Base-by-base conservation (phyloP, 2,113 vertebrate genomes). In the Erythrolamprus reginae region DNA sequence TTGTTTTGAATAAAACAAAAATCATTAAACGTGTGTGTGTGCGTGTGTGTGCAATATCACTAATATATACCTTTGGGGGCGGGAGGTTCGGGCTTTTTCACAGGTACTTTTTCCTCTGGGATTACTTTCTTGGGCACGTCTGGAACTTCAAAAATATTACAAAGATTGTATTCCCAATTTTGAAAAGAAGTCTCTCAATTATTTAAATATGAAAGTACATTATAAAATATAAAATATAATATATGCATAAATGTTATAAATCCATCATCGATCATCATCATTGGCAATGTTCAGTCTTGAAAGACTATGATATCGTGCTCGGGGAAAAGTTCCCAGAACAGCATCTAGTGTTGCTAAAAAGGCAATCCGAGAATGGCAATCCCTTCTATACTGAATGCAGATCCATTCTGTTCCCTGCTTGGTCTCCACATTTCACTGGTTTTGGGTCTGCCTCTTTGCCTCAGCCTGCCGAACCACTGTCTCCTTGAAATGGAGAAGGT, bases 61-160 rank as follows among this genome's bases (percentile, higher is more conserved):
- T 53, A 50, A 93, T 6, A 77, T 91, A 92, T 97, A 97, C 96
- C 96, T 97, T 92, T 92, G 90, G 58, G 89, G 92, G 90, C 61
- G 91, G 95, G 93, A 93, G 89, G 85, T 94, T 96, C 96, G 89
- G 96, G 95, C 45, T 96, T 95, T 95, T 96, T 84, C 84, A 90
- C 50, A 6, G 92, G 82, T 19, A 88, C 42, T 87, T 96, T 96
- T 92, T 96, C 96, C 92, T 93, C 89, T 90, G 87, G 95, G 50
- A 94, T 0, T 86, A 95, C 90, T 93, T 97, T 97, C 96, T 95
- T 96, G 85, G 95, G 65, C 89, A 94, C 90, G 90, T 94, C 96
- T 50, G 96, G 95, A 88, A 89, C 97, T 97, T 97, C 94, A 96
- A 97, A 97, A 96, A 88, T 90, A 95, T 12, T 55, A 94, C 61